phyloP scores from a whole-genome alignment of 2,797 vertebrate species.

The Adrianichthys oophorus region DNA sequence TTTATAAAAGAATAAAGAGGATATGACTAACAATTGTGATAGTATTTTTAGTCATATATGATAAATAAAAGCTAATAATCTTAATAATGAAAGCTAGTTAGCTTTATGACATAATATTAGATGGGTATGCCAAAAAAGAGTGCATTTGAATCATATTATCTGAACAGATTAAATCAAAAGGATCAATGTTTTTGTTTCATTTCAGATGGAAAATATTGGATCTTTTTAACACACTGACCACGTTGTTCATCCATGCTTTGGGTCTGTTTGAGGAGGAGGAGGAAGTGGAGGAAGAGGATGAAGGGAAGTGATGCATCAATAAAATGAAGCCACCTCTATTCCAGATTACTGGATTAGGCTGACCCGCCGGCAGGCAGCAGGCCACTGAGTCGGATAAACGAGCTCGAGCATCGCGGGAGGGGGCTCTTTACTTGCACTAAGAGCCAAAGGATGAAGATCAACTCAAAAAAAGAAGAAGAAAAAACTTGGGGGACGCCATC shows the following conservation, averaged over 20 bases:
- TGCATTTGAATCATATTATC: no score
- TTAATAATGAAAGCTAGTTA: background rate
- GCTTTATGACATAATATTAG: background rate
- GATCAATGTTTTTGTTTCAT: background rate
- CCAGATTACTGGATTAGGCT: constrained; percentile 70
- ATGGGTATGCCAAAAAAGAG: background rate
- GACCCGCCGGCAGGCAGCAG: constrained; percentile 47
- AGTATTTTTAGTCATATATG: no score
- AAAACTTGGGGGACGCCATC: constrained; percentile 39
- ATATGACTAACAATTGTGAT: background rate
- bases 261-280: constrained; percentile 23
- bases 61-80: no score
- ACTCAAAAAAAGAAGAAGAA: background rate
- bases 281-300: constrained; percentile 29
- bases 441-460: constrained; percentile 34
- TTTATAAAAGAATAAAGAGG: background rate
- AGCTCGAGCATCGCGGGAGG: constrained; percentile 20
- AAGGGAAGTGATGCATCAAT: constrained; percentile 48
- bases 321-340: constrained; percentile 49
- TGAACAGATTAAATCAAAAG: background rate
- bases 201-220: no score
- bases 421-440: constrained; percentile 16
- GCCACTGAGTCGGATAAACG: constrained; percentile 57
- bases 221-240: no score
- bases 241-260: constrained; percentile 19